These are phyloP conservation scores for Yoshiicerus persimilis DNA, from an alignment of 1,140 invertebrate species.

Conservation along the genomic window DNA sequence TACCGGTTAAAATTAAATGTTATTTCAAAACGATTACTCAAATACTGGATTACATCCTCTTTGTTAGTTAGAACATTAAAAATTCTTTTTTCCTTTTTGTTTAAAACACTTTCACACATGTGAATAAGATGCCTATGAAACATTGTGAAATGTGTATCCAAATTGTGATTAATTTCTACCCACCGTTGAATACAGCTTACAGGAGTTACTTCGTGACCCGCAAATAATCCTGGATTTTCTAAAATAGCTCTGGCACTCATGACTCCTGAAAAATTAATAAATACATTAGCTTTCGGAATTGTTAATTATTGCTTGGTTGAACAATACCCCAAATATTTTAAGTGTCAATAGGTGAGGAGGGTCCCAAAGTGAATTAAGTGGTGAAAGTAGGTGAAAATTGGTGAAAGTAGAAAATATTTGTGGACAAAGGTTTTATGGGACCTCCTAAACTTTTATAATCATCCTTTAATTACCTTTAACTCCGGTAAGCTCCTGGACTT, in stretches of 20 bases:
- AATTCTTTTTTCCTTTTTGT: conserved; percentile 56
- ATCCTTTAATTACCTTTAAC: conserved; percentile 67
- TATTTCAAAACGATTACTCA: conserved; percentile 53
- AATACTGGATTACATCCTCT: conserved; percentile 69
- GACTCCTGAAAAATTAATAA: conserved; percentile 60
- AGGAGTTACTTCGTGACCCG: conserved; percentile 69
- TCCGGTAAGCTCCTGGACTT: conserved; percentile 66
- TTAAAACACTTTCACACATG: conserved; percentile 66
- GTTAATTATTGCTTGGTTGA: too few relatives aligned
- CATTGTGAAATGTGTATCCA: conserved; percentile 69
- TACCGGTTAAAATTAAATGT: neutral
- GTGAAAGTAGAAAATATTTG: neutral
- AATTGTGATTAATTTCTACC: conserved; percentile 70
- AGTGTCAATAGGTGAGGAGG: too few relatives aligned
- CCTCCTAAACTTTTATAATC: neutral
- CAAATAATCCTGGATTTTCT: conserved; percentile 86
- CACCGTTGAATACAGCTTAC: conserved; percentile 79
- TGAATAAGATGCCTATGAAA: conserved; percentile 94
- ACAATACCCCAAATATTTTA: too few relatives aligned
- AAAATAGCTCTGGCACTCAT: conserved; percentile 90
- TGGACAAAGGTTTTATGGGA: neutral
- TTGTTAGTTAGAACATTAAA: conserved; percentile 73
- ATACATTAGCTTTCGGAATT: neutral
- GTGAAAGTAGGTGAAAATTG: neutral
- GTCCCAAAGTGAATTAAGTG: too few relatives aligned